Percentiles rank a stretch among this genome's conserved stretches.
Conservation (phyloP, 2,888 invertebrate genomes). For the Notodonta ziczac region DNA sequence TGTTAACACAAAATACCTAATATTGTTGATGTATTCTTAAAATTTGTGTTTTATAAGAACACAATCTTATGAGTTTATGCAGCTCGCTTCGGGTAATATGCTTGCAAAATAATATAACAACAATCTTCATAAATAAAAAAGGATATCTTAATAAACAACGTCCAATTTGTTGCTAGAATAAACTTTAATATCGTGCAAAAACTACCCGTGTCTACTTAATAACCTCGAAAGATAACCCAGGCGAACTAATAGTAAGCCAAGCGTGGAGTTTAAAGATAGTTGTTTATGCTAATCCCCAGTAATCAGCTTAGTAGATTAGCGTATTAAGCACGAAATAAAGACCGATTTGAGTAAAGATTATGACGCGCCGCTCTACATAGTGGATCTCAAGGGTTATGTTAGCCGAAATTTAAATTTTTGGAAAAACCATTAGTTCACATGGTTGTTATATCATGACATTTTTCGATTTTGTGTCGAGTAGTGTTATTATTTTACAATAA, state of each 20-base stretch:
- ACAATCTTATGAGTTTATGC: background rate
- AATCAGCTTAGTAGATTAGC: slow-evolving; percentile 12
- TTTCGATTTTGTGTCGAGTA: too few species aligned
- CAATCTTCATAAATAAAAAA: background rate
- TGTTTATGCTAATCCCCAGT: slow-evolving; percentile 13
- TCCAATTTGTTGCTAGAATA: background rate
- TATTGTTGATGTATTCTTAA: too few species aligned
- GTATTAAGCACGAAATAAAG: slow-evolving; percentile 25
- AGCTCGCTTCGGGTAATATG: background rate
- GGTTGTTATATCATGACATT: too few species aligned
- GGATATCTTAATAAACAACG: slow-evolving; percentile 1
- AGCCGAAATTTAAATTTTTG: too few species aligned
- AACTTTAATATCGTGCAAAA: slow-evolving; percentile 1
- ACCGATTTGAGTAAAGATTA: slow-evolving; percentile 21
- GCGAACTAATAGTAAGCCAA: slow-evolving; percentile 1
- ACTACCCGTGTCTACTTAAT: slow-evolving; percentile 1
- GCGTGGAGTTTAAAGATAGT: background rate
- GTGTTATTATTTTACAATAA: too few species aligned
- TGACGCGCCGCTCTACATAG: slow-evolving; percentile 12
- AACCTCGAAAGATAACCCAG: background rate
- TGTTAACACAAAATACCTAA: too few species aligned
- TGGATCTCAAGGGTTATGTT: background rate
- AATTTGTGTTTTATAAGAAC: too few species aligned
- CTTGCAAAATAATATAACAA: background rate
- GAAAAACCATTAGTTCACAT: too few species aligned